These are phyloP conservation scores for Platycheirus rosarum DNA, from an alignment of 2,888 invertebrate genomes.

Conservation along the genomic window DNA sequence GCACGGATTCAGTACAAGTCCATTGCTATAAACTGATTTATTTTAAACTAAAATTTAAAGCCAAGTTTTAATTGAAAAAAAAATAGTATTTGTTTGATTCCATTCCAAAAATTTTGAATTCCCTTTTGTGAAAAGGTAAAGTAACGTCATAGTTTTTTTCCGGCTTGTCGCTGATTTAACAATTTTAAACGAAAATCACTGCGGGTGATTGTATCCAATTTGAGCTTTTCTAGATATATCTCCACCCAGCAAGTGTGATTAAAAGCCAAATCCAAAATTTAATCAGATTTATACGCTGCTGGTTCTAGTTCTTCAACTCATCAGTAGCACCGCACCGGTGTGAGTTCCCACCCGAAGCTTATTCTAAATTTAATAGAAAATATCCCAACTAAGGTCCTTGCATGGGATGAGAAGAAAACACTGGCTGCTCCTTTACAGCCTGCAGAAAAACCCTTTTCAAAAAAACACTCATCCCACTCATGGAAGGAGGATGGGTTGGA, in stretches of 20 bases:
- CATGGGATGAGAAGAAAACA: constrained; percentile 38
- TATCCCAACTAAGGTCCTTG: constrained; percentile 51
- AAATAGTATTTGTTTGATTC: no score
- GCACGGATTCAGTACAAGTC: no score
- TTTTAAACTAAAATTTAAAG: no score
- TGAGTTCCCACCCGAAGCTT: constrained; percentile 44
- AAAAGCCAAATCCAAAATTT: constrained; percentile 62
- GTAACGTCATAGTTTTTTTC: no score
- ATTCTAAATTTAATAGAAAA: constrained; percentile 70
- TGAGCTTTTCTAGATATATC: neutral
- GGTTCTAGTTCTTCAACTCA: constrained; percentile 32
- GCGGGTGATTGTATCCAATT: constrained; percentile 16
- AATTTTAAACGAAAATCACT: constrained; percentile 6
- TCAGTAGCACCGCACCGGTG: constrained; percentile 2
- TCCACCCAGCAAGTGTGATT: constrained; percentile 44
- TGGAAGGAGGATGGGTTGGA: constrained; percentile 7
- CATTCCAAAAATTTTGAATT: no score
- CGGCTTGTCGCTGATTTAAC: no score
- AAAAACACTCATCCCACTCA: constrained; percentile 34
- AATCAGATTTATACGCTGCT: constrained; percentile 62
- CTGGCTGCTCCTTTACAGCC: constrained; percentile 58
- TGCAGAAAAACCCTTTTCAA: constrained; percentile 58
- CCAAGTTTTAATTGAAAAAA: no score
- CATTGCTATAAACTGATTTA: no score
- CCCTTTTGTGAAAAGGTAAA: no score